phyloP scores from a whole-genome alignment of 2,888 invertebrate species.

The Caenorhabditis doughertyi region DNA sequence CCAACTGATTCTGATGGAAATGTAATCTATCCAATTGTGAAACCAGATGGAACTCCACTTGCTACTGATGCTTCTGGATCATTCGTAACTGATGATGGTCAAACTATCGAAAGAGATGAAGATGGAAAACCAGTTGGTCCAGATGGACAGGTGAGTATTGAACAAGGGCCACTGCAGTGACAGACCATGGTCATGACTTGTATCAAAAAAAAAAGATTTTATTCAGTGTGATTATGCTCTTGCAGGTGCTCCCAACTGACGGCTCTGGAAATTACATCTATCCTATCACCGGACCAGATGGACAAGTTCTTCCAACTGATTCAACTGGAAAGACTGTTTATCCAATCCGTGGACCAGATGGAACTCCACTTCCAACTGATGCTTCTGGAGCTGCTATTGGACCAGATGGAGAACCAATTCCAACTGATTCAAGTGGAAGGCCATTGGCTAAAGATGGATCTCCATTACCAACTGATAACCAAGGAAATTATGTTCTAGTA shows the following conservation, averaged over 20 bases:
- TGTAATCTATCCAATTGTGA: too few species aligned
- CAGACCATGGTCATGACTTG: too few species aligned
- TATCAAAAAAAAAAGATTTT: too few species aligned
- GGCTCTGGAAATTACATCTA: constrained; percentile 65
- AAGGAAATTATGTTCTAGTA: constrained; percentile 37
- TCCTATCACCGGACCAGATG: constrained; percentile 57
- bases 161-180: too few species aligned
- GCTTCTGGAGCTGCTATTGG: constrained; percentile 60
- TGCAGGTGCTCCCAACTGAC: constrained; percentile 69
- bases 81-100: too few species aligned
- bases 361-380: constrained; percentile 62
- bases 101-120: too few species aligned
- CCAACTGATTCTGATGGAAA: too few species aligned
- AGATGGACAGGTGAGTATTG: too few species aligned
- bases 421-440: constrained; percentile 70
- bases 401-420: constrained; percentile 58
- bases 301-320: constrained; percentile 63
- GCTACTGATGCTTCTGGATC: too few species aligned
- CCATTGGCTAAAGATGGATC: constrained; percentile 63
- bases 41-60: too few species aligned
- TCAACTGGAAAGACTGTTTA: constrained; percentile 50
- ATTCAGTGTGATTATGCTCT: too few species aligned
- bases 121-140: too few species aligned
- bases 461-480: constrained; percentile 57
- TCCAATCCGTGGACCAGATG: constrained; percentile 59